A percentile compares a stretch with the other conserved stretches of the same genome.
Evolutionary conservation across 2,888 invertebrate genomes (phyloP).

Genomic region (Neoascia interrupta): DNA sequence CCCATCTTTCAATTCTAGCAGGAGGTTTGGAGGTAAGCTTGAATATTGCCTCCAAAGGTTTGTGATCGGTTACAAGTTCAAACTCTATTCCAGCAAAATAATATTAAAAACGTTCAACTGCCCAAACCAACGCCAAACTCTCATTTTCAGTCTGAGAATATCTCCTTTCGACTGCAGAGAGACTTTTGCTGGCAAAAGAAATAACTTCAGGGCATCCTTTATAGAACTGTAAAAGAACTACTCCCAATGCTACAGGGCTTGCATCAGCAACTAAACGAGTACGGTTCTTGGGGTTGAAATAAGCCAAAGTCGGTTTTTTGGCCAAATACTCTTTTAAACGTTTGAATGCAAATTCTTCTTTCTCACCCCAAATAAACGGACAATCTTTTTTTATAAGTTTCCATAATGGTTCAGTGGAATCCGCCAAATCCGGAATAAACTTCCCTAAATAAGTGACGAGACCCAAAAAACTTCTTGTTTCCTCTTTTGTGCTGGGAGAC

Average conservation of each 20-base stretch:
- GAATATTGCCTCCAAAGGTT: conserved; percentile 17
- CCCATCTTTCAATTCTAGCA: conserved; percentile 18
- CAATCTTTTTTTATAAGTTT: too few species aligned
- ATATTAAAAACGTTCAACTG: conserved; percentile 59
- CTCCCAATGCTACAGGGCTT: conserved; percentile 61
- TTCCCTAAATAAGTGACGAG: conserved; percentile 74
- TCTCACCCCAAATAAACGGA: too few species aligned
- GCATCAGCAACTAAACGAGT: conserved; percentile 62
- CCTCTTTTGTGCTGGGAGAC: conserved; percentile 71
- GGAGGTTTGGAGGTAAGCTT: conserved; percentile 18
- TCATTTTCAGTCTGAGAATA: conserved; percentile 68
- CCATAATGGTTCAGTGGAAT: conserved; percentile 72
- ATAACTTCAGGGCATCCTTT: conserved; percentile 44
- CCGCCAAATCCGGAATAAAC: conserved; percentile 71
- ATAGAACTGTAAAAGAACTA: conserved; percentile 63
- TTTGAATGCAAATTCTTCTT: too few species aligned
- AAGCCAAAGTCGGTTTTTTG: conserved; percentile 46
- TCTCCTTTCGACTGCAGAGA: conserved; percentile 59
- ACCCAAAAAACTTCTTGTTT: conserved; percentile 74
- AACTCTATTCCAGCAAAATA: conserved; percentile 58
- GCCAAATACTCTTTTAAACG: too few species aligned
- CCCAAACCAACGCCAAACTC: too few species aligned
- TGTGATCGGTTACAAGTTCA: conserved; percentile 20
- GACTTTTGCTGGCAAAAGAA: conserved; percentile 59
- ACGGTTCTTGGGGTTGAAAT: conserved; percentile 46